phyloP scores from a whole-genome alignment of 2,113 vertebrate genomes.

The Heptranchias perlo region DNA sequence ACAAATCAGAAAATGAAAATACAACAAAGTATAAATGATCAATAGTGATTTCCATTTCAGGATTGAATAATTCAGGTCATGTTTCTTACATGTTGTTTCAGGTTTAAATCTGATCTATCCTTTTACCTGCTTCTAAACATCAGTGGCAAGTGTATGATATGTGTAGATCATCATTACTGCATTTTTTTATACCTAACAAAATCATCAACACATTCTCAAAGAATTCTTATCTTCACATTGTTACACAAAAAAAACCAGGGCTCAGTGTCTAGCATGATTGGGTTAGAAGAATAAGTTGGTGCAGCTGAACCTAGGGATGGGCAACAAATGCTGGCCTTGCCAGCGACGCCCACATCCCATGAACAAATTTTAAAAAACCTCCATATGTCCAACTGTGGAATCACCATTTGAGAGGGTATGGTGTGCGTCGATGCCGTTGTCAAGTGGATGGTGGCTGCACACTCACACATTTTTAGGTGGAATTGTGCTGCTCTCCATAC shows the following conservation, averaged over 20 bases:
- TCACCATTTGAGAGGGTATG: background rate
- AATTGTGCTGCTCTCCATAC: background rate
- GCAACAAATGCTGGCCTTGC: too few relatives aligned
- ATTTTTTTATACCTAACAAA: background rate
- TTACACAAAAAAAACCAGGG: background rate
- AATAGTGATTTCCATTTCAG: background rate
- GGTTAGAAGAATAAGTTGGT: background rate
- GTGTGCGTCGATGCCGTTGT: background rate
- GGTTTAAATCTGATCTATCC: background rate
- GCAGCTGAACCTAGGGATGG: too few relatives aligned
- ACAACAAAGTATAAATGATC: background rate
- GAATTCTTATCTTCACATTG: background rate
- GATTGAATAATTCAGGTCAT: background rate
- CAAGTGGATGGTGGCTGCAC: background rate
- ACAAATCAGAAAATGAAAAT: background rate
- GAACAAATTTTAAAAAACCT: too few relatives aligned
- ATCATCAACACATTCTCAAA: background rate
- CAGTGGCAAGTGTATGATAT: background rate
- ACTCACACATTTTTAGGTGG: too few relatives aligned
- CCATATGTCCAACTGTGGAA: background rate
- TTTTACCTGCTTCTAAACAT: background rate
- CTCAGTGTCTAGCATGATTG: background rate
- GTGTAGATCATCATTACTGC: background rate
- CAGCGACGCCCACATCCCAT: too few relatives aligned
- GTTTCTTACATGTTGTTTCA: background rate